phyloP scores from a whole-genome alignment of 2,113 vertebrate genomes.

The Boleophthalmus pectinirostris region DNA sequence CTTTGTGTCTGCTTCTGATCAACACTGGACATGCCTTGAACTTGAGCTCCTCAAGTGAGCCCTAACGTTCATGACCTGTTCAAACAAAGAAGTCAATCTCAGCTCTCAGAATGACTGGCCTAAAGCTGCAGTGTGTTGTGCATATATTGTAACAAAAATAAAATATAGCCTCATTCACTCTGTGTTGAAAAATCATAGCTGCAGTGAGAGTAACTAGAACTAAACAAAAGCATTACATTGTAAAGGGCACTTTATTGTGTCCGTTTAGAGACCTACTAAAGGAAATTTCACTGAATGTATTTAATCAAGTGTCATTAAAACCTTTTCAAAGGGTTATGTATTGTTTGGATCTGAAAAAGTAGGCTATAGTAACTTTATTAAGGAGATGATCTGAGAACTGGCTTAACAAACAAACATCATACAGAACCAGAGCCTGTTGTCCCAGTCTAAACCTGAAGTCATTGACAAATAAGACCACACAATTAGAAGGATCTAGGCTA shows the following conservation, averaged over 20 bases:
- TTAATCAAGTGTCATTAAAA: too few relatives aligned
- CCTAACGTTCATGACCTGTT: not conserved
- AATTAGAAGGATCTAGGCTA: too few relatives aligned
- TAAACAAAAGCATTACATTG: not conserved
- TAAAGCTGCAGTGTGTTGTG: not conserved
- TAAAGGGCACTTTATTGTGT: not conserved
- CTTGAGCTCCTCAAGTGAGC: not conserved
- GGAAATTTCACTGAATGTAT: too few relatives aligned
- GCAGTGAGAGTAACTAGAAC: not conserved
- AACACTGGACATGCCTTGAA: slow-evolving; percentile 4
- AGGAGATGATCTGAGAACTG: too few relatives aligned
- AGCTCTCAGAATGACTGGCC: not conserved
- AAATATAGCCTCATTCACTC: not conserved
- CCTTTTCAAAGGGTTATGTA: too few relatives aligned
- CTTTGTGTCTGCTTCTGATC: slow-evolving; percentile 13
- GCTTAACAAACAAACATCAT: too few relatives aligned
- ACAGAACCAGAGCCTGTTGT: too few relatives aligned
- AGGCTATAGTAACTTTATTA: too few relatives aligned
- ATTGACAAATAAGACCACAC: too few relatives aligned
- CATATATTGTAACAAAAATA: not conserved
- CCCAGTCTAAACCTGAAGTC: too few relatives aligned
- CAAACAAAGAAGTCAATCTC: not conserved
- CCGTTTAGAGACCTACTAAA: too few relatives aligned
- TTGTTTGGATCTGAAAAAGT: too few relatives aligned
- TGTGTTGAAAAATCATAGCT: not conserved